Evolutionary conservation across 2,797 vertebrate species (phyloP), one percentile per base, ranked within the genome.

Genomic region (Arnoldichthys spilopterus): DNA sequence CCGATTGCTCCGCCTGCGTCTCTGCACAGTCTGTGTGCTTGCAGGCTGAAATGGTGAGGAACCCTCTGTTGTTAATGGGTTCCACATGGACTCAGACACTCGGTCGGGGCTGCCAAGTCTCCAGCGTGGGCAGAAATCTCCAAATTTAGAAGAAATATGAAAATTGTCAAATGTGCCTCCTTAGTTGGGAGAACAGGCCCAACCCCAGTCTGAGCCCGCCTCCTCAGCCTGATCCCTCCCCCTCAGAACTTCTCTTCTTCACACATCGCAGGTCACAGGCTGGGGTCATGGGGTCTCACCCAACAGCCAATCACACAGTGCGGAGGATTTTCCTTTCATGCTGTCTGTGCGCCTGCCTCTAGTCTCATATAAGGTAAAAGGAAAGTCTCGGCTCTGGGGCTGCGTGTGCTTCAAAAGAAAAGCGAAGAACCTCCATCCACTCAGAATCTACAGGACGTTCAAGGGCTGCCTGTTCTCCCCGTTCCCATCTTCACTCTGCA

Each of bases 81-180:
- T 96, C 93, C 93, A 94, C 92, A 95, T 96, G 95, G 95, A 92
- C 91, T 89, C 90, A 91, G 88, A 91, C 88, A 91, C n/a, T n/a
- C n/a, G n/a, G 93, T 90, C 86, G 91, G 85, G 76, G 72, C 91
- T 75, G 94, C 93, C 94, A 94, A 96, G 91, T 91, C 92, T 93
- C 90, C 90, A 89, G 94, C 94, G 95, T 94, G 93, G 94, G 93
- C 93, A 95, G 93, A 96, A 95, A 96, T 95, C 94, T 96, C 95
- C 95, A 96, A 96, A 96, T 96, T 96, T 96, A 96, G 95, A 96
- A 96, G 95, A 96, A 96, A 96, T 96, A 96, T 96, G 95, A 96
- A 96, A 96, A 96, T 95, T 94, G 94, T 95, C 94, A 95, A 95
- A 93, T 92, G 88, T 92, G 91, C 94, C 93, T 95, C 94, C 95